These are phyloP conservation scores for Acleris holmiana DNA, from an alignment of 2,888 invertebrate species.

Conservation along the genomic window DNA sequence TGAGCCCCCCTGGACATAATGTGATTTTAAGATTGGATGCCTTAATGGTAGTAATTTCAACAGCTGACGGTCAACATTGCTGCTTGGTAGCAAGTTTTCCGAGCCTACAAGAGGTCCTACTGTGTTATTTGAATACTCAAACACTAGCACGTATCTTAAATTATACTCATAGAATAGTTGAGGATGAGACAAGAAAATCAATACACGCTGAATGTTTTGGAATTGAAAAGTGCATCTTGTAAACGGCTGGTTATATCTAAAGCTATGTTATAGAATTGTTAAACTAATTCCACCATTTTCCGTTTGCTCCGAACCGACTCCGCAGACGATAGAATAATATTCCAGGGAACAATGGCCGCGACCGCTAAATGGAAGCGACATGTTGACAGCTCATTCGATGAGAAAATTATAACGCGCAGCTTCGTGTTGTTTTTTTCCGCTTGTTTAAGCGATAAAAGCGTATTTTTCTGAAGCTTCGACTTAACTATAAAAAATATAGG, in stretches of 20 bases:
- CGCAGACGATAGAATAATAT: constrained; percentile 21
- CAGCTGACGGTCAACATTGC: no score
- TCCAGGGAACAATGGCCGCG: constrained; percentile 25
- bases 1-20: no score
- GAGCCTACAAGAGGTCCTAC: no score
- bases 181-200: no score
- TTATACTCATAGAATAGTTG: no score
- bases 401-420: constrained; percentile 26
- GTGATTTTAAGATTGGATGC: neutral
- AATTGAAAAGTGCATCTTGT: no score
- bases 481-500: neutral
- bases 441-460: neutral
- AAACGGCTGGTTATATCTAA: neutral
- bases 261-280: constrained; percentile 1
- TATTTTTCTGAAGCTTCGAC: neutral
- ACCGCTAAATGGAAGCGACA: constrained; percentile 28
- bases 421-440: constrained; percentile 6
- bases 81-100: no score
- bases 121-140: no score
- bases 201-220: no score
- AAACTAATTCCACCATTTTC: constrained; percentile 19
- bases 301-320: neutral
- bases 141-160: no score
- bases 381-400: constrained; percentile 28
- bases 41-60: no score